phyloP scores from a whole-genome alignment of 2,888 invertebrate species.

The Eristalis intricaria region DNA sequence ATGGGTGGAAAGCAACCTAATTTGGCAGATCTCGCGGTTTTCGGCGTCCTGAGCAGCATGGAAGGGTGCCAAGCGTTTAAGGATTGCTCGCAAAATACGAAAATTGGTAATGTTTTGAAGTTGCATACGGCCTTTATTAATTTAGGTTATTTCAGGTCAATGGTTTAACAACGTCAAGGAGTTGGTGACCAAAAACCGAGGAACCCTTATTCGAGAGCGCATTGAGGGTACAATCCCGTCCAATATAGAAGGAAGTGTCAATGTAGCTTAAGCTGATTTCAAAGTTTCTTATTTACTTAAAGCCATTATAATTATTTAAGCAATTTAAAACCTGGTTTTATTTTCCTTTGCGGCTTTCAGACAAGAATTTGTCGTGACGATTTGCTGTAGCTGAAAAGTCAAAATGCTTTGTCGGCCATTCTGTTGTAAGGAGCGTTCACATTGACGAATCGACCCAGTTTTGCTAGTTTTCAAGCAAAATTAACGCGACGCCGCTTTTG shows the following conservation, averaged over 20 bases:
- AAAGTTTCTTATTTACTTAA: not conserved
- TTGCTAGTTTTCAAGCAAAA: no score
- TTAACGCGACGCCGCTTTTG: no score
- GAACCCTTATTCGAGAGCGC: conserved; percentile 76
- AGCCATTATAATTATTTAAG: conserved; percentile 18
- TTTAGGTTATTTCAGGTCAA: conserved; percentile 74
- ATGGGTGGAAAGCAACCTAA: conserved; percentile 94
- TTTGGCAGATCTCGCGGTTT: conserved; percentile 95
- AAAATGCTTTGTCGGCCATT: no score
- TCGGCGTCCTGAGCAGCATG: conserved; percentile 94
- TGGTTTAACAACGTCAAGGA: conserved; percentile 90
- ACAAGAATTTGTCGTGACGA: no score
- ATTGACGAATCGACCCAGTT: no score
- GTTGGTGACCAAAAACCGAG: conserved; percentile 77
- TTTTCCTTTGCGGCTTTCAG: no score
- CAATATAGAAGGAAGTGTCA: conserved; percentile 28
- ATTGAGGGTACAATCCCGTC: conserved; percentile 74
- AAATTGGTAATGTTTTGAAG: conserved; percentile 84
- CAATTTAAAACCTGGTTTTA: not conserved
- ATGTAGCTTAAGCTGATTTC: conserved; percentile 36
- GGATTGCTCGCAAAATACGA: conserved; percentile 88
- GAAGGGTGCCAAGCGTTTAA: conserved; percentile 95
- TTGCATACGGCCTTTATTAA: no score
- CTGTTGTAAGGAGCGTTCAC: no score
- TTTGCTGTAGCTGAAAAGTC: no score